A percentile compares a stretch with the other conserved stretches of the same genome.
These are phyloP conservation scores for Echeneis naucrates DNA, from an alignment of 2,797 vertebrate species.

Conservation along the genomic window DNA sequence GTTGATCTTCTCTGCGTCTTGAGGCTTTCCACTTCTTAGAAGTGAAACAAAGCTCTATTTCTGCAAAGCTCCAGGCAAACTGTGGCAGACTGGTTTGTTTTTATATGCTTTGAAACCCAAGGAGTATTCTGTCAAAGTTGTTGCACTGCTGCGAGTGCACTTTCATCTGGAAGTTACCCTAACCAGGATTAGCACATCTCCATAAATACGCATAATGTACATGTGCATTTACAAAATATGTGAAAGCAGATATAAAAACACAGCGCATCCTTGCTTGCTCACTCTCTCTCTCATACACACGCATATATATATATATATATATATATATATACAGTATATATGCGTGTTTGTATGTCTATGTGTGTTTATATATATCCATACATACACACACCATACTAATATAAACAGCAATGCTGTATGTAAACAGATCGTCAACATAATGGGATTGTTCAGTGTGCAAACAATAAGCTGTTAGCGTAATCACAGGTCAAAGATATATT, in stretches of 20 bases:
- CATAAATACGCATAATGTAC: constrained; percentile 29
- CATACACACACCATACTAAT: constrained; percentile 66
- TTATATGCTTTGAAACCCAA: constrained; percentile 22
- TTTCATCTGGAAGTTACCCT: constrained; percentile 54
- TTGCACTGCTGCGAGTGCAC: neutral
- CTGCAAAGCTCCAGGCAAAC: constrained; percentile 32
- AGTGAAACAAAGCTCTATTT: constrained; percentile 59
- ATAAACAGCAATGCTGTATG: constrained; percentile 80
- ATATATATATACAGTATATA: too few relatives aligned
- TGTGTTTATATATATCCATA: constrained; percentile 15
- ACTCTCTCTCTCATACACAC: neutral
- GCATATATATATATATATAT: neutral
- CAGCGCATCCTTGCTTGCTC: constrained; percentile 33
- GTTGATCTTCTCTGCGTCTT: constrained; percentile 61
- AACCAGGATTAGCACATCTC: constrained; percentile 29
- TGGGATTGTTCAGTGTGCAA: constrained; percentile 86
- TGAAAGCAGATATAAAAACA: constrained; percentile 39
- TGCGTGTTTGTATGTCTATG: too few relatives aligned
- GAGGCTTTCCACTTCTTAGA: constrained; percentile 54
- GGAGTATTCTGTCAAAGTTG: constrained; percentile 16
- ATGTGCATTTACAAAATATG: constrained; percentile 25
- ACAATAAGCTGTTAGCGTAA: constrained; percentile 86
- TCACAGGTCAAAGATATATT: constrained; percentile 84
- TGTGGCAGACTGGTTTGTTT: constrained; percentile 45
- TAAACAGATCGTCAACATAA: constrained; percentile 83